Conservation (phyloP, 1,140 invertebrate species). For the Lysiphlebus fabarum region DNA sequence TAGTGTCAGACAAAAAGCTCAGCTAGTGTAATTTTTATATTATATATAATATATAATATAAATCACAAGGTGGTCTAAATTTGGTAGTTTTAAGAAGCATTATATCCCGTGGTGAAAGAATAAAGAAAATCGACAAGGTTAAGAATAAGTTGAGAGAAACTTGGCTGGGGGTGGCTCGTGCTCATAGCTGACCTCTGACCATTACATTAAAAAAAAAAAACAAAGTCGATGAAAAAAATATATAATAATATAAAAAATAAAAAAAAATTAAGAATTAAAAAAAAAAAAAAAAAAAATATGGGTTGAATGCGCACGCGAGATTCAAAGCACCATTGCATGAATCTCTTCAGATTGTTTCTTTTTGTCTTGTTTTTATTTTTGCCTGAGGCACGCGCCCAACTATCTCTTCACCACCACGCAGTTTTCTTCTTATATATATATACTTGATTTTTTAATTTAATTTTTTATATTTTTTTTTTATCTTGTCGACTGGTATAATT, state of each 20-base stretch:
- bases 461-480: conserved; percentile 3
- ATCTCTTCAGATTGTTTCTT: neutral
- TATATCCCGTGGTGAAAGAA: conserved; percentile 8
- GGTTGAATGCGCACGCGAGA: conserved; percentile 46
- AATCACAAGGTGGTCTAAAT: neutral
- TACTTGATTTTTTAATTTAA: neutral
- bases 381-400: conserved; percentile 47
- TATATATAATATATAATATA: neutral
- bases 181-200: conserved; percentile 53
- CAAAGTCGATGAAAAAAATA: conserved; percentile 10
- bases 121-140: neutral
- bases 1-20: too few species aligned
- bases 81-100: conserved; percentile 4
- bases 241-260: neutral
- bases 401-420: conserved; percentile 15
- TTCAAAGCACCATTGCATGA: conserved; percentile 25
- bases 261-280: neutral
- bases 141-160: conserved; percentile 28
- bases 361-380: conserved; percentile 24
- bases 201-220: conserved; percentile 44
- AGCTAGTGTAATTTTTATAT: too few species aligned
- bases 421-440: too few species aligned
- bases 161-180: conserved; percentile 45
- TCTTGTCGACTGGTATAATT: conserved; percentile 23
- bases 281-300: conserved; percentile 38